phyloP scores from a whole-genome alignment of 1,140 invertebrate species.

The Pseudoatta argentina region DNA sequence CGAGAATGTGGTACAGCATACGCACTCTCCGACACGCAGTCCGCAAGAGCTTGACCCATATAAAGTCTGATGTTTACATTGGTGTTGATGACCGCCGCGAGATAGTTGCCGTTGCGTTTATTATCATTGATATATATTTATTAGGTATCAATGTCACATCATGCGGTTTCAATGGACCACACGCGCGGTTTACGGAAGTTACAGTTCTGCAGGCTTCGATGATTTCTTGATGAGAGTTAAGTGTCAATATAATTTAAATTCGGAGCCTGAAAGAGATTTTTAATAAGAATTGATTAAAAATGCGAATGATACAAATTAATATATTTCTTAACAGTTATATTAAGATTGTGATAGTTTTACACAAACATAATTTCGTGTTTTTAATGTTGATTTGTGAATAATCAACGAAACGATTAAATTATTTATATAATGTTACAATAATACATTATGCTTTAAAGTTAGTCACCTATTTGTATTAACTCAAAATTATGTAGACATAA shows the following conservation, averaged over 20 bases:
- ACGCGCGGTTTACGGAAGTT: slow-evolving; percentile 4
- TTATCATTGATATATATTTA: slow-evolving; percentile 22
- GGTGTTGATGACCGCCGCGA: slow-evolving; percentile 27
- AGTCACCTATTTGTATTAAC: neutral
- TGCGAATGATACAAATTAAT: neutral
- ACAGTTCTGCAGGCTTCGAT: neutral
- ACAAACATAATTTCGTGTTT: neutral
- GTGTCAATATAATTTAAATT: neutral
- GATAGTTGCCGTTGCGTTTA: slow-evolving; percentile 17
- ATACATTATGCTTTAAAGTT: neutral
- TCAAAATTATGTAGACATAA: neutral
- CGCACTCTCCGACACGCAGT: slow-evolving; percentile 26
- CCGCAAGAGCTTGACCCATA: slow-evolving; percentile 48
- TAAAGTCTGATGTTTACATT: slow-evolving; percentile 24
- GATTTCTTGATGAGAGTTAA: neutral
- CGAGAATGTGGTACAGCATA: neutral
- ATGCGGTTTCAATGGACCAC: neutral
- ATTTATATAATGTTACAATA: neutral
- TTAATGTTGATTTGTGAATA: neutral
- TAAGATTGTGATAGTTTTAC: neutral
- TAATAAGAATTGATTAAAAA: neutral
- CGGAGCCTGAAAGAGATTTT: neutral
- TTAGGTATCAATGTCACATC: neutral
- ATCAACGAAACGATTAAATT: neutral
- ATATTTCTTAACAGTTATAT: neutral